Conservation (phyloP, 1,140 invertebrate species). For the Brachionus manjavacas region DNA sequence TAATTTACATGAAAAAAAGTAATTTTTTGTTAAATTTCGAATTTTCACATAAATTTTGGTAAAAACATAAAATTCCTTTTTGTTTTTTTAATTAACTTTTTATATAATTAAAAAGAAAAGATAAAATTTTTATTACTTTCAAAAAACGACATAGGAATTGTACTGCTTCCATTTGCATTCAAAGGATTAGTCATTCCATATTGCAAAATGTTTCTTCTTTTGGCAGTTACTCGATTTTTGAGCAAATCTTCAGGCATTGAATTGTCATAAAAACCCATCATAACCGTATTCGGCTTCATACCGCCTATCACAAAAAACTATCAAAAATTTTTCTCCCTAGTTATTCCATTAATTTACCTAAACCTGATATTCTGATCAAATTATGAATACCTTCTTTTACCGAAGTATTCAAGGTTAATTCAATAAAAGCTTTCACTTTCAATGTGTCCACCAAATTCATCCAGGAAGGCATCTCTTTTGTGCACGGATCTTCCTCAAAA, state of each 20-base stretch:
- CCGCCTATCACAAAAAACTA: constrained; percentile 66
- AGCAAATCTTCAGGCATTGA: constrained; percentile 44
- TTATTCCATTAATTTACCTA: constrained; percentile 53
- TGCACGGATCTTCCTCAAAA: constrained; percentile 52
- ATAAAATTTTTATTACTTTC: neutral
- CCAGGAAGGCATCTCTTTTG: constrained; percentile 77
- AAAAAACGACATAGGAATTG: neutral
- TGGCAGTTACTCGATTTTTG: neutral
- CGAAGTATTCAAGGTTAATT: constrained; percentile 77
- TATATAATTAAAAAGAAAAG: no score
- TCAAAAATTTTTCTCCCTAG: neutral
- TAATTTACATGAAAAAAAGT: no score
- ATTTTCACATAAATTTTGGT: no score
- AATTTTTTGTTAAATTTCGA: no score
- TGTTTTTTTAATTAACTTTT: no score
- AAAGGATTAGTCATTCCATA: neutral
- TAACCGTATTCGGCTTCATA: constrained; percentile 96
- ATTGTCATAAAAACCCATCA: constrained; percentile 70
- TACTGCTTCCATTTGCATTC: neutral
- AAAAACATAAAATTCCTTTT: no score
- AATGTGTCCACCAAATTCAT: constrained; percentile 77
- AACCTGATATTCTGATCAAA: constrained; percentile 79
- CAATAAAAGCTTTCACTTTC: constrained; percentile 92
- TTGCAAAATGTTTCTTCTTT: constrained; percentile 4
- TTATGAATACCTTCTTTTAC: constrained; percentile 86